Evolutionary conservation across 1,140 invertebrate genomes (phyloP).

Genomic region (Pseudomyrmex sp.): DNA sequence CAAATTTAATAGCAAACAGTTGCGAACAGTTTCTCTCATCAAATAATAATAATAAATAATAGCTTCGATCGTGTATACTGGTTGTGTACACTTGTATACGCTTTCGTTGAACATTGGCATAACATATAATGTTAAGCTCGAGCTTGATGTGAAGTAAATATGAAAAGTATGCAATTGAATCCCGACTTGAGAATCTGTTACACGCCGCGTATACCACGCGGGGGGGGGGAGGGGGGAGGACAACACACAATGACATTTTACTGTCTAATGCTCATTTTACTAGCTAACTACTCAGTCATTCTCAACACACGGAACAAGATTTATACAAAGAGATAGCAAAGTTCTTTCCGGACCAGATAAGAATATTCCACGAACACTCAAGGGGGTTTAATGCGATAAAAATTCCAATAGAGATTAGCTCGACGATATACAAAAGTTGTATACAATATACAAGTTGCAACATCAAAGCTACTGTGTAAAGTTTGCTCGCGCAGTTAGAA

Average conservation of each 20-base stretch:
- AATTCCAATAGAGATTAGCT: constrained; percentile 24
- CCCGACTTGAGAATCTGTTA: constrained; percentile 6
- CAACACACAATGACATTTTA: constrained; percentile 31
- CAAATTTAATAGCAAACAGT: neutral
- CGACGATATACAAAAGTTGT: neutral
- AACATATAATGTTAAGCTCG: neutral
- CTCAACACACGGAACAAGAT: no score
- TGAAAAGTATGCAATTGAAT: constrained; percentile 32
- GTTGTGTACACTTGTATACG: neutral
- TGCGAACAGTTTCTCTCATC: neutral
- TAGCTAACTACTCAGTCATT: no score
- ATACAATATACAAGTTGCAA: constrained; percentile 10
- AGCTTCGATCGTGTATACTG: constrained; percentile 1
- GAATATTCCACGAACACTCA: neutral
- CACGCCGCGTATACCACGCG: neutral
- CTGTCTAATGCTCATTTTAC: no score
- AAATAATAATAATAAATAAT: neutral
- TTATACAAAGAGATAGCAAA: neutral
- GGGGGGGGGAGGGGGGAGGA: neutral
- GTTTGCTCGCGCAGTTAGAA: constrained; percentile 40
- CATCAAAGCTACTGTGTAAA: constrained; percentile 46
- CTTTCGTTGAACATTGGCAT: neutral
- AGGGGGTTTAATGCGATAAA: neutral
- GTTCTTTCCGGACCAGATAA: neutral
- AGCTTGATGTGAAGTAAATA: constrained; percentile 31